A percentile compares a stretch with the other conserved stretches of the same genome.
These are phyloP conservation scores for Lasioglossum calceatum DNA, from an alignment of 2,888 invertebrate species.

Conservation along the genomic window DNA sequence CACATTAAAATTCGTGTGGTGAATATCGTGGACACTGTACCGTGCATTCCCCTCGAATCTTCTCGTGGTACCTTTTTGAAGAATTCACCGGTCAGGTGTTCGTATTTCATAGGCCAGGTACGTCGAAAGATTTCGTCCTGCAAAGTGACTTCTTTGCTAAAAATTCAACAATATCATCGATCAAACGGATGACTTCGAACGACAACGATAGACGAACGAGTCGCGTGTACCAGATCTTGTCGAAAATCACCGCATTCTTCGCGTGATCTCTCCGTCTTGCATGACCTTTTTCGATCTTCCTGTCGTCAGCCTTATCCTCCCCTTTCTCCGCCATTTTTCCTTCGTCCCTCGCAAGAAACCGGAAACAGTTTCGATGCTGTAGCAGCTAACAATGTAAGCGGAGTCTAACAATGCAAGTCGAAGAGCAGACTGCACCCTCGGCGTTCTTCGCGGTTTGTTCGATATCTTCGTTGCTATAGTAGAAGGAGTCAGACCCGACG, in stretches of 20 bases:
- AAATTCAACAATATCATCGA: constrained; percentile 12
- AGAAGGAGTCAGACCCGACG: constrained; percentile 17
- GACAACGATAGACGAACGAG: not conserved
- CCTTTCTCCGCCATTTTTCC: constrained; percentile 57
- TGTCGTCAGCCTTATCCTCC: constrained; percentile 55
- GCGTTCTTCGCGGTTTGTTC: constrained; percentile 62
- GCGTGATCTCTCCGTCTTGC: constrained; percentile 47
- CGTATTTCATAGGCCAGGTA: constrained; percentile 73
- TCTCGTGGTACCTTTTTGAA: constrained; percentile 71
- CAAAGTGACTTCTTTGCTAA: constrained; percentile 75
- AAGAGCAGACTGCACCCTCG: not conserved
- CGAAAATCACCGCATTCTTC: constrained; percentile 65
- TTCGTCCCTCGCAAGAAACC: not conserved
- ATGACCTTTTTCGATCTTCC: constrained; percentile 54
- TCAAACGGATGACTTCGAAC: not conserved
- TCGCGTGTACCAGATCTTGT: constrained; percentile 71
- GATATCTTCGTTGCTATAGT: constrained; percentile 68
- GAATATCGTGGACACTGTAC: constrained; percentile 20
- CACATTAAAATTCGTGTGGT: constrained; percentile 53
- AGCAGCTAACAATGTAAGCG: not conserved
- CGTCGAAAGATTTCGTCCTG: constrained; percentile 69
- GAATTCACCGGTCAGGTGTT: constrained; percentile 71
- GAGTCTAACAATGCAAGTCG: not conserved
- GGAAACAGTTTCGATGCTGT: not conserved
- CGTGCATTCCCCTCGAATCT: constrained; percentile 17